Evolutionary conservation across 2,113 vertebrate genomes (phyloP).

Genomic region (Aegypius monachus): DNA sequence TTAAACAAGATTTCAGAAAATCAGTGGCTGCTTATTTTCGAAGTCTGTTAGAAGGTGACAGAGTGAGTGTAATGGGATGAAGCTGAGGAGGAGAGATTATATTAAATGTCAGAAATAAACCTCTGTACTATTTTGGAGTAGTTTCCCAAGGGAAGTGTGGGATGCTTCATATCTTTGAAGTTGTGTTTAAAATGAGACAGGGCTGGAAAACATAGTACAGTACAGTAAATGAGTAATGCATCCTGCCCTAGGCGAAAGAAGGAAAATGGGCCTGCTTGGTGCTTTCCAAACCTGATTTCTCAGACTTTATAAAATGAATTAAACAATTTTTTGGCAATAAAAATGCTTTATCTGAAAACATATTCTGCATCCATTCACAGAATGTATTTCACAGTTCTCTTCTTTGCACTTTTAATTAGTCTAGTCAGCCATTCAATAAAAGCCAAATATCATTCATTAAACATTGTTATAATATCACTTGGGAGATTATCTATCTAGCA

Average conservation of each 20-base stretch:
- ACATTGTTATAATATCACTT: neutral
- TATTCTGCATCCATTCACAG: neutral
- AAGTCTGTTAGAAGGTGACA: neutral
- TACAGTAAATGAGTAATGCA: neutral
- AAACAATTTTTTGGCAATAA: neutral
- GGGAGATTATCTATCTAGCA: neutral
- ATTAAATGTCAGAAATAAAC: slow-evolving; percentile 26
- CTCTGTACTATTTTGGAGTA: slow-evolving; percentile 19
- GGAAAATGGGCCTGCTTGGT: neutral
- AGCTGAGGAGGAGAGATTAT: neutral
- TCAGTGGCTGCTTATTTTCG: neutral
- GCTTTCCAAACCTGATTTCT: neutral
- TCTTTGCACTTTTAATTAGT: neutral
- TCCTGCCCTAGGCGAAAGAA: neutral
- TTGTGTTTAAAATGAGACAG: neutral
- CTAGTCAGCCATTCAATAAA: neutral
- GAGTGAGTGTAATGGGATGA: neutral
- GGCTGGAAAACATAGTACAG: neutral
- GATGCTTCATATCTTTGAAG: slow-evolving; percentile 13
- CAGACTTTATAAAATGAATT: neutral
- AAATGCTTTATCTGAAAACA: neutral
- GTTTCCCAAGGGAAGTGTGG: slow-evolving; percentile 3
- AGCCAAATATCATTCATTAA: neutral
- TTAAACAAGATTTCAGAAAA: neutral
- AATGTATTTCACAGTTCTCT: neutral